Evolutionary conservation across 2,113 vertebrate genomes (phyloP).

Genomic region (Saguinus midas): DNA sequence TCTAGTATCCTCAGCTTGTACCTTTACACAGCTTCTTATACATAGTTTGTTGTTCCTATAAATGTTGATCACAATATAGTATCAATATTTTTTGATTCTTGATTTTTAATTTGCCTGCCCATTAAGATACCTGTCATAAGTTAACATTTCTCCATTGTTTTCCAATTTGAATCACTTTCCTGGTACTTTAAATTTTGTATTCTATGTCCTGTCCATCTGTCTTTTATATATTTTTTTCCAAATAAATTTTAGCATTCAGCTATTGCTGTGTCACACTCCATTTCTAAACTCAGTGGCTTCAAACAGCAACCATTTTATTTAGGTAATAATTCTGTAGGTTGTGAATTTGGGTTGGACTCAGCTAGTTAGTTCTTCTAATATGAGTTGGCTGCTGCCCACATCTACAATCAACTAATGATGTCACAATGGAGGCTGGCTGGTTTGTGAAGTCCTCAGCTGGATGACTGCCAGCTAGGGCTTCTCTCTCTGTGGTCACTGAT

Average conservation of each 20-base stretch:
- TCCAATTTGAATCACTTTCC: not conserved
- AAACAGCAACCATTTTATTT: not conserved
- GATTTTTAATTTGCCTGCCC: not conserved
- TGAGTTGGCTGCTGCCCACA: not conserved
- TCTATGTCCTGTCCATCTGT: not conserved
- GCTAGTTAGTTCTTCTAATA: not conserved
- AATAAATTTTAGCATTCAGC: not conserved
- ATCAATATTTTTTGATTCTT: not conserved
- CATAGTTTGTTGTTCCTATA: not conserved
- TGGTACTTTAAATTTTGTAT: not conserved
- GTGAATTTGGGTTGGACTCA: not conserved
- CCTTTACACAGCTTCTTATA: not conserved
- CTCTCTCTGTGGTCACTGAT: not conserved
- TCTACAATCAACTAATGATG: not conserved
- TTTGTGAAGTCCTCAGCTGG: not conserved
- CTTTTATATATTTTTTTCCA: constrained; percentile 59
- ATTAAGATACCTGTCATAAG: not conserved
- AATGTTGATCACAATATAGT: not conserved
- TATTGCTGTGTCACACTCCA: not conserved
- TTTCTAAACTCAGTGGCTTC: not conserved
- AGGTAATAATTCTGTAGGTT: not conserved
- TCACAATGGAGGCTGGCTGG: not conserved
- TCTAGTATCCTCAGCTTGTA: not conserved
- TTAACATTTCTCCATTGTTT: not conserved
- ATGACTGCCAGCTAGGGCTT: not conserved